phyloP scores from a whole-genome alignment of 2,797 vertebrate genomes.

The Perdix hodgsoniae region DNA sequence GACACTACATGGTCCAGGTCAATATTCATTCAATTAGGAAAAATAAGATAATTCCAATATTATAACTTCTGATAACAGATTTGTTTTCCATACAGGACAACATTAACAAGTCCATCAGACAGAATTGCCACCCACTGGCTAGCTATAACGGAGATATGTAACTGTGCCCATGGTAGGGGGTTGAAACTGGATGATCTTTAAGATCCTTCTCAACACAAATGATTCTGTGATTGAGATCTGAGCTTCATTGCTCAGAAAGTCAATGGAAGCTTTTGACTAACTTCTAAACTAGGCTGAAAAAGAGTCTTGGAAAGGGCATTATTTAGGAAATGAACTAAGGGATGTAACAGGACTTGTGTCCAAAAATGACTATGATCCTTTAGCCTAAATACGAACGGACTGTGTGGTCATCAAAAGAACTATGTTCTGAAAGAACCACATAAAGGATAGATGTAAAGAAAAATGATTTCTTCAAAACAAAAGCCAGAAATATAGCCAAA shows the following conservation, averaged over 20 bases:
- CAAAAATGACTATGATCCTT: not conserved
- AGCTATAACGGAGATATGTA: rapidly evolving
- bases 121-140: not conserved
- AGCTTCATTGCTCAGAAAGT: not conserved
- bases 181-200: not conserved
- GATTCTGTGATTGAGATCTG: not conserved
- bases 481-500: not conserved
- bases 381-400: not conserved
- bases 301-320: not conserved
- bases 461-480: not conserved
- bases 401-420: not conserved
- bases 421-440: not conserved
- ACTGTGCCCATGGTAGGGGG: not conserved
- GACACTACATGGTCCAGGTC: not conserved
- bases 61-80: not conserved
- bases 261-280: not conserved
- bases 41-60: not conserved
- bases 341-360: not conserved
- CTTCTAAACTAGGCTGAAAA: not conserved
- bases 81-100: not conserved
- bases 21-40: not conserved
- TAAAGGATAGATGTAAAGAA: not conserved
- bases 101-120: not conserved
- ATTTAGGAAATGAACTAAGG: not conserved
- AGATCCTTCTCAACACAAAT: not conserved